A percentile compares a stretch with the other conserved stretches of the same genome.
Conservation (phyloP, 2,888 invertebrate species). For the Congeria kusceri region DNA sequence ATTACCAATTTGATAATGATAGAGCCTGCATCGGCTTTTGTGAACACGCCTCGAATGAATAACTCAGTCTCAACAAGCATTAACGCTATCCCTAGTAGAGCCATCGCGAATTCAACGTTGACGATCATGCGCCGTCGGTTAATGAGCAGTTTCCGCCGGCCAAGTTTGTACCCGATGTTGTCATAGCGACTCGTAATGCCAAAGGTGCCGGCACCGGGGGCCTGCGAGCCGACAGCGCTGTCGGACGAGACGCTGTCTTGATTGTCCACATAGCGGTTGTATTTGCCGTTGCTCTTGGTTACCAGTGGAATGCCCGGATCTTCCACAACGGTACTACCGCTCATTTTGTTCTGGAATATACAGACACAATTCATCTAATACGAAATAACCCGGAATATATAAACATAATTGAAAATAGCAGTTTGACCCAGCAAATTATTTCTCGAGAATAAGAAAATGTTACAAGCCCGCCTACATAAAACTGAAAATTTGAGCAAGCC, state of each 20-base stretch:
- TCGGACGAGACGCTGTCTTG: constrained; percentile 54
- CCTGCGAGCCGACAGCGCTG: not conserved
- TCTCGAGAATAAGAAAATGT: too few relatives aligned
- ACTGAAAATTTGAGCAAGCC: too few relatives aligned
- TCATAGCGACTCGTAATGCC: constrained; percentile 63
- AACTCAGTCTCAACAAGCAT: constrained; percentile 77
- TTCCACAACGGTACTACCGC: constrained; percentile 66
- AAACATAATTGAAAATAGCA: too few relatives aligned
- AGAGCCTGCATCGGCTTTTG: constrained; percentile 63
- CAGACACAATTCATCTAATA: not conserved
- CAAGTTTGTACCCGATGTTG: constrained; percentile 75
- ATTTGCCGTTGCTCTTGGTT: constrained; percentile 67
- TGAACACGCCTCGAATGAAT: constrained; percentile 62
- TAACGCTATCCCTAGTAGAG: constrained; percentile 69
- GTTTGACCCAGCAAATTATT: too few relatives aligned
- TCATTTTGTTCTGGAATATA: constrained; percentile 67
- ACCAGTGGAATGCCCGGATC: constrained; percentile 78
- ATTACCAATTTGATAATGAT: constrained; percentile 71
- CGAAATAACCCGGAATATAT: too few relatives aligned
- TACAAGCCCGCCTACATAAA: too few relatives aligned
- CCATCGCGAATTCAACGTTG: constrained; percentile 70
- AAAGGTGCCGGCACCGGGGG: constrained; percentile 33
- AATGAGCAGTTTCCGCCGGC: constrained; percentile 69
- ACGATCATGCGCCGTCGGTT: constrained; percentile 69
- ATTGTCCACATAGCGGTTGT: constrained; percentile 70